Conservation (phyloP, 1,140 invertebrate species). For the Cotesia chilonis region DNA sequence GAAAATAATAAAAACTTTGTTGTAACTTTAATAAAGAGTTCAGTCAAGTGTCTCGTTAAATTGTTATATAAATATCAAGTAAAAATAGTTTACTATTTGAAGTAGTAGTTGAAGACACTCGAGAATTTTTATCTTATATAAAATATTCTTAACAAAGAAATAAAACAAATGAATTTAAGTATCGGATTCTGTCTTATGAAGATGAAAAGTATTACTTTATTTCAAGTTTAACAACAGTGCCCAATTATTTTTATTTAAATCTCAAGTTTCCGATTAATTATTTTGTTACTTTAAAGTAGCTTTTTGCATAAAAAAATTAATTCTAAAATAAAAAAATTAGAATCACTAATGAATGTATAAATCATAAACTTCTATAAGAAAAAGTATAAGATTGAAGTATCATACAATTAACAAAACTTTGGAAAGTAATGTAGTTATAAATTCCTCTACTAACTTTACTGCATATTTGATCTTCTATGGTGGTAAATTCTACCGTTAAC, state of each 20-base stretch:
- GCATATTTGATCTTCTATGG: too few relatives aligned
- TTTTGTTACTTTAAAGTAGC: too few relatives aligned
- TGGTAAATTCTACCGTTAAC: too few relatives aligned
- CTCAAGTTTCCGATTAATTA: too few relatives aligned
- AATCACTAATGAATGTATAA: too few relatives aligned
- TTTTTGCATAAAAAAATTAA: too few relatives aligned
- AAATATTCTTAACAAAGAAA: conserved; percentile 16
- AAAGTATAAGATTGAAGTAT: too few relatives aligned
- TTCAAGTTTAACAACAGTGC: not conserved
- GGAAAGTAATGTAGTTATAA: too few relatives aligned
- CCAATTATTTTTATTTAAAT: conserved; percentile 26
- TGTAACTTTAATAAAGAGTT: not conserved
- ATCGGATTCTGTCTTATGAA: conserved; percentile 30
- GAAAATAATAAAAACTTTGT: not conserved
- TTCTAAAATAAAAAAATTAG: too few relatives aligned
- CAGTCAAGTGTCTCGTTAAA: conserved; percentile 22
- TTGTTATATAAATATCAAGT: not conserved
- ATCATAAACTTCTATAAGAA: too few relatives aligned
- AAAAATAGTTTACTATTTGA: not conserved
- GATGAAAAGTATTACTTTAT: conserved; percentile 13
- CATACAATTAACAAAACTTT: too few relatives aligned
- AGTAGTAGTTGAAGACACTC: not conserved
- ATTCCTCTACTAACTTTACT: too few relatives aligned
- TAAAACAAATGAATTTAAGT: conserved; percentile 16
- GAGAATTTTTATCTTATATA: not conserved